These are phyloP conservation scores for Danaus chrysippus DNA, from an alignment of 2,888 invertebrate species.

Conservation along the genomic window DNA sequence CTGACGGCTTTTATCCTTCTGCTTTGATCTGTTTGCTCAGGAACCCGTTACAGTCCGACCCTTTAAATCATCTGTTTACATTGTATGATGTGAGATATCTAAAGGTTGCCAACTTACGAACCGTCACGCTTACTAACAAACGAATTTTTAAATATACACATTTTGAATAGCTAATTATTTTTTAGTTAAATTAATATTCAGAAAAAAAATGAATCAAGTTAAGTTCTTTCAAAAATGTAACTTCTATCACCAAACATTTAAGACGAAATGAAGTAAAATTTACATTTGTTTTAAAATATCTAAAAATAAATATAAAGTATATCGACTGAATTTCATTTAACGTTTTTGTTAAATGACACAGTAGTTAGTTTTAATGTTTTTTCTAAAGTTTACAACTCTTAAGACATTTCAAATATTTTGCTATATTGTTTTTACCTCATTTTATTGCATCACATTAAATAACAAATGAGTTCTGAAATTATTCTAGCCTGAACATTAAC, in stretches of 20 bases:
- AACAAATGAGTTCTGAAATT: no score
- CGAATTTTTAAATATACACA: not conserved
- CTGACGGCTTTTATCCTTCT: slow-evolving; percentile 10
- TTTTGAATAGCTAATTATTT: not conserved
- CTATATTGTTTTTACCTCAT: no score
- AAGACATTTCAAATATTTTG: no score
- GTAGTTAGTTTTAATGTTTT: not conserved
- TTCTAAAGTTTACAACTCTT: not conserved
- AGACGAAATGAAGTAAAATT: no score
- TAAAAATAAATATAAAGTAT: no score
- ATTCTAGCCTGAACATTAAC: no score
- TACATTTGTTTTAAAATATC: no score
- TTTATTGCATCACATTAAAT: no score
- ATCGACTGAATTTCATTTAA: no score
- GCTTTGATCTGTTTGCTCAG: slow-evolving; percentile 19
- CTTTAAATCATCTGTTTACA: slow-evolving; percentile 15
- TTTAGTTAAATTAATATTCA: not conserved
- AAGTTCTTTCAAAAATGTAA: no score
- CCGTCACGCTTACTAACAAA: not conserved
- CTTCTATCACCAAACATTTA: no score
- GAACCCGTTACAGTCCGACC: slow-evolving; percentile 17
- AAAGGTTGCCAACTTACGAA: not conserved
- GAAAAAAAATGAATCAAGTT: no score
- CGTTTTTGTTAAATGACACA: not conserved
- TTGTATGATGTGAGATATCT: slow-evolving; percentile 3